A percentile compares a stretch with the other conserved stretches of the same genome.
Conservation (phyloP, 2,113 vertebrate species). For the Synodontis membranacea region DNA sequence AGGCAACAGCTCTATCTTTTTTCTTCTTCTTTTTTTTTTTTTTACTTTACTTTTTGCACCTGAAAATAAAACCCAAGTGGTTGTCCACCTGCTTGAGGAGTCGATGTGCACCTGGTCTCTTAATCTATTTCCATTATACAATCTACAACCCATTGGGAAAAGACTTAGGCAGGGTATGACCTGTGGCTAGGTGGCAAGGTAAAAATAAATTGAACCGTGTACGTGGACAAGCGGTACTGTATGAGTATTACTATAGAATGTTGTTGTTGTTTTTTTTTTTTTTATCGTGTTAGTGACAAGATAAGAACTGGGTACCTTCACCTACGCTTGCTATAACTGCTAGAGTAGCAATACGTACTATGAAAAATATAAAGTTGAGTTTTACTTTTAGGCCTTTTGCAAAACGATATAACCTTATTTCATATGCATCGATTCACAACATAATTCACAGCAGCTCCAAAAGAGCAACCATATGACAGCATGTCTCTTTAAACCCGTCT, state of each 20-base stretch:
- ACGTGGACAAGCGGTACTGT: not conserved
- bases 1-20: not conserved
- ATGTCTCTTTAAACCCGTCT: not conserved
- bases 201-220: not conserved
- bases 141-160: not conserved
- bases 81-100: not conserved
- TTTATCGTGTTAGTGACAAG: not conserved
- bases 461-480: not conserved
- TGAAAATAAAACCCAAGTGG: not conserved
- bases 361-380: not conserved
- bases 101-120: constrained; percentile 7
- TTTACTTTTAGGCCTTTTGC: not conserved
- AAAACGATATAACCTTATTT: not conserved
- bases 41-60: too few relatives aligned
- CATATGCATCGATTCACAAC: not conserved
- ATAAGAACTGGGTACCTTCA: not conserved
- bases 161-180: constrained; percentile 3
- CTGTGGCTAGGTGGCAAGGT: not conserved
- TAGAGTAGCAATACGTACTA: not conserved
- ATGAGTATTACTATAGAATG: not conserved
- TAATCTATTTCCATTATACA: constrained; percentile 7
- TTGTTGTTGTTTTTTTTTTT: too few relatives aligned
- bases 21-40: too few relatives aligned
- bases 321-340: not conserved
- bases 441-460: not conserved